Percentiles rank a stretch among this genome's conserved stretches.
Evolutionary conservation across 2,888 invertebrate species (phyloP).

Genomic region (Bhutanitis thaidina): DNA sequence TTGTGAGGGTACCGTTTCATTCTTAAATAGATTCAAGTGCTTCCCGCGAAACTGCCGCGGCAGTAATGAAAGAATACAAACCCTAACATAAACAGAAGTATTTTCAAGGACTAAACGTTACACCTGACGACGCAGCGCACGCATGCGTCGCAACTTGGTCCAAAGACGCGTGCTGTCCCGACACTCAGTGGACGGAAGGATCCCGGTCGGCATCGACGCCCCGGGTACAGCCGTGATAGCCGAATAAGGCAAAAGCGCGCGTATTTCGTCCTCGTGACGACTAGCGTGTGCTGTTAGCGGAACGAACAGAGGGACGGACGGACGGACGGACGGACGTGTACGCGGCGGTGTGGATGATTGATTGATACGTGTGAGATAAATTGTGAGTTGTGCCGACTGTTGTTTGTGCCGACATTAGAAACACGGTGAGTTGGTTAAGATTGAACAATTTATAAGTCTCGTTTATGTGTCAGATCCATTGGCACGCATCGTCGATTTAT

Average conservation of each 20-base stretch:
- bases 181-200: slow-evolving; percentile 7
- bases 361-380: background rate
- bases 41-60: background rate
- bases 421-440: slow-evolving; percentile 1
- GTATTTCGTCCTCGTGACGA: background rate
- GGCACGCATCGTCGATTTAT: background rate
- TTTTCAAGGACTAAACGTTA: slow-evolving; percentile 3
- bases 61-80: background rate
- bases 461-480: background rate
- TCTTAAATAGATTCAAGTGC: background rate
- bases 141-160: slow-evolving; percentile 9
- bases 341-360: slow-evolving; percentile 1
- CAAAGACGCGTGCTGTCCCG: slow-evolving; percentile 1
- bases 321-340: background rate
- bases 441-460: background rate
- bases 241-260: slow-evolving; percentile 12
- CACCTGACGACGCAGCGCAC: slow-evolving; percentile 11
- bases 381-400: background rate
- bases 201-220: slow-evolving; percentile 12
- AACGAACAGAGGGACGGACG: background rate
- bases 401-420: background rate
- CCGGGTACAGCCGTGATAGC: background rate
- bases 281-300: no score
- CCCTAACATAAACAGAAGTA: slow-evolving; percentile 10
- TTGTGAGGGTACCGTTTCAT: background rate